Conservation (phyloP, 2,888 invertebrate species). For the Troglohyphantes excavatus region DNA sequence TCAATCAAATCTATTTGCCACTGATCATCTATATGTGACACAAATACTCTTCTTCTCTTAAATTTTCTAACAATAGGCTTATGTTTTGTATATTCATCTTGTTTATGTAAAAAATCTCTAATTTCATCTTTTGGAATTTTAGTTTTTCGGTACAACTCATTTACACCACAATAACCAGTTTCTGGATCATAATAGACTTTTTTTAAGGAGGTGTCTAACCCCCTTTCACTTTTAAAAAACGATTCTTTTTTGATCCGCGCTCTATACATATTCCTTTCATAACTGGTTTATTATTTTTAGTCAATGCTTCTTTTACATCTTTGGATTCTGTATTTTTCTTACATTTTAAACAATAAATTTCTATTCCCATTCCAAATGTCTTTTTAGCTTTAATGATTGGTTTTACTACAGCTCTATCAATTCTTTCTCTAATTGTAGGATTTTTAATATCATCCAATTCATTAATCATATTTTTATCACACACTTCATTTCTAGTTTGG, state of each 20-base stretch:
- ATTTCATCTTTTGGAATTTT: conserved; percentile 4
- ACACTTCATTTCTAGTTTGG: conserved; percentile 24
- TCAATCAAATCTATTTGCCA: neutral
- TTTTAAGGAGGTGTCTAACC: neutral
- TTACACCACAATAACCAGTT: conserved; percentile 12
- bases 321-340: conserved; percentile 11
- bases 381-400: conserved; percentile 16
- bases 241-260: neutral
- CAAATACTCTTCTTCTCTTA: conserved; percentile 8
- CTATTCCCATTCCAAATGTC: conserved; percentile 10
- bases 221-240: conserved; percentile 22
- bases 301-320: neutral
- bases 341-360: conserved; percentile 15
- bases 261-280: conserved; percentile 1
- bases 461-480: conserved; percentile 17
- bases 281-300: neutral
- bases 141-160: conserved; percentile 17
- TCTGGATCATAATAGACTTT: conserved; percentile 48
- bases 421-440: conserved; percentile 31
- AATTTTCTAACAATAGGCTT: conserved; percentile 29
- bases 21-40: neutral
- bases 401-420: neutral
- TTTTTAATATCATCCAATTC: conserved; percentile 33
- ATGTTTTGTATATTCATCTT: conserved; percentile 32
- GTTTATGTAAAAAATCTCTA: conserved; percentile 10